Percentiles rank a stretch among this genome's conserved stretches.
These are phyloP conservation scores for Cataglyphis altisquamis DNA, from an alignment of 2,888 invertebrate genomes.

Conservation along the genomic window DNA sequence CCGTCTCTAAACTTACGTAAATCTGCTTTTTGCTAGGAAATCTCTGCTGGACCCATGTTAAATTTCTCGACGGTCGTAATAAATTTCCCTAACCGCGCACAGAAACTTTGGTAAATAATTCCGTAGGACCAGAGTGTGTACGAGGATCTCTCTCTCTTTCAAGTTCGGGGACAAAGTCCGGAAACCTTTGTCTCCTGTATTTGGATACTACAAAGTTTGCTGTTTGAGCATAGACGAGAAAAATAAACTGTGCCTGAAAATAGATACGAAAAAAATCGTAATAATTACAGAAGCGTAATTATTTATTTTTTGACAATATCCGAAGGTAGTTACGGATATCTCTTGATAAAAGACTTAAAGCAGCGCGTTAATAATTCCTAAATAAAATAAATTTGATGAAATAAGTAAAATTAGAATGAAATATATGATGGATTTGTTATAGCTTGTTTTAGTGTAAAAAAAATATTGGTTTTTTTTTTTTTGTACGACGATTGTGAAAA, in stretches of 20 bases:
- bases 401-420: neutral
- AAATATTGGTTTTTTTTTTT: neutral
- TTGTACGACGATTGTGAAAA: neutral
- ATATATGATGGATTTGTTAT: neutral
- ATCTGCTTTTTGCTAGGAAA: conserved; percentile 50
- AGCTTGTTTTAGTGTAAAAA: neutral
- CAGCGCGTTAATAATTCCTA: neutral
- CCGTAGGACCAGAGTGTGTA: conserved; percentile 28
- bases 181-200: conserved; percentile 30
- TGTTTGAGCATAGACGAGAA: neutral
- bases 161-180: conserved; percentile 35
- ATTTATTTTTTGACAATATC: neutral
- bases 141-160: conserved; percentile 26
- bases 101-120: conserved; percentile 64
- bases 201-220: conserved; percentile 38
- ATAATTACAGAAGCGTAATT: conserved; percentile 26
- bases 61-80: conserved; percentile 58
- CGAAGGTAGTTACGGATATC: neutral
- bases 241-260: conserved; percentile 28
- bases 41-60: conserved; percentile 46
- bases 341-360: neutral
- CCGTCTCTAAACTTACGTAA: neutral
- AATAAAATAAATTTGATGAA: conserved; percentile 11
- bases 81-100: conserved; percentile 51
- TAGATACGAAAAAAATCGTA: neutral